A percentile compares a stretch with the other conserved stretches of the same genome.
Evolutionary conservation across 2,113 vertebrate genomes (phyloP).

Genomic region (Synodontis membranacea): DNA sequence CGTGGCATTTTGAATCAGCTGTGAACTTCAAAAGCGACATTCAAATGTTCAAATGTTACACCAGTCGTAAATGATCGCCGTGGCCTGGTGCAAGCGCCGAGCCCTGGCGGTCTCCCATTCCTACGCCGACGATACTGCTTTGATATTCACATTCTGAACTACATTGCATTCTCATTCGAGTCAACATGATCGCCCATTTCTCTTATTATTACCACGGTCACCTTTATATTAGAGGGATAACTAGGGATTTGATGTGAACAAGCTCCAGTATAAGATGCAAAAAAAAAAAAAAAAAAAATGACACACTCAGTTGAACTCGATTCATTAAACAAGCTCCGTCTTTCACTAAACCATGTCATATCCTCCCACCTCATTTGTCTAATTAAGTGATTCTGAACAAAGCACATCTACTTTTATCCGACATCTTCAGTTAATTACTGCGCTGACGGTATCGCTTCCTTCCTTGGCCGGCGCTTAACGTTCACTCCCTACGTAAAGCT

Average conservation of each 20-base stretch:
- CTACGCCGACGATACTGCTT: background rate
- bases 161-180: background rate
- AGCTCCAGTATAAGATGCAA: background rate
- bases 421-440: background rate
- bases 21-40: background rate
- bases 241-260: background rate
- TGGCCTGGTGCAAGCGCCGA: background rate
- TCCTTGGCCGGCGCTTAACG: no score
- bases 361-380: background rate
- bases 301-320: background rate
- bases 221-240: background rate
- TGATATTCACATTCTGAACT: background rate
- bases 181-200: background rate
- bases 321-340: background rate
- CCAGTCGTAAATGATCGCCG: background rate
- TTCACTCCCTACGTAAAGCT: constrained; percentile 11
- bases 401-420: background rate
- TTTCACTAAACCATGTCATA: constrained; percentile 1
- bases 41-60: no score
- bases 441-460: background rate
- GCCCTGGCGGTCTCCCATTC: background rate
- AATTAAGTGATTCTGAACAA: background rate
- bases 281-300: background rate
- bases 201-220: background rate
- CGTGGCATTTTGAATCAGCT: background rate